A percentile compares a stretch with the other conserved stretches of the same genome.
These are phyloP conservation scores for Leptoclinus maculatus DNA, from an alignment of 2,797 vertebrate species.

Conservation along the genomic window DNA sequence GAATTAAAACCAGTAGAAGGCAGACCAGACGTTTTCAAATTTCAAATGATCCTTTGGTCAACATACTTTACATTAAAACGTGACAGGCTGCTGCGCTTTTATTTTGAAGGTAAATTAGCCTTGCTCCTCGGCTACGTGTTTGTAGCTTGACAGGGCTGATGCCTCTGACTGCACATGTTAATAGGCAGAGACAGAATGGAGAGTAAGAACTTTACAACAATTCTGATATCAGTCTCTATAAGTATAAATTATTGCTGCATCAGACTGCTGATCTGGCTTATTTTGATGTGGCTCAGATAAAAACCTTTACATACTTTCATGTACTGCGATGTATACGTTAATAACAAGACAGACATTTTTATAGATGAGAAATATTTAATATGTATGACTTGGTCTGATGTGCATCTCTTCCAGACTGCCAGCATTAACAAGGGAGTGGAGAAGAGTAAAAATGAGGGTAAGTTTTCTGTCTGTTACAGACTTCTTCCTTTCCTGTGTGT, in stretches of 20 bases:
- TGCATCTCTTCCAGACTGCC: constrained; percentile 85
- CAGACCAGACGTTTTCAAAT: neutral
- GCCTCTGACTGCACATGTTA: constrained; percentile 3
- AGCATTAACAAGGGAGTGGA: constrained; percentile 88
- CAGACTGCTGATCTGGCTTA: neutral
- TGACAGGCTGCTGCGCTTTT: neutral
- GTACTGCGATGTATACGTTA: neutral
- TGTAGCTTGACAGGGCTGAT: constrained; percentile 3
- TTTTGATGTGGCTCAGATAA: neutral
- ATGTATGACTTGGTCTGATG: constrained; percentile 22
- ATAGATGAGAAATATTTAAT: neutral
- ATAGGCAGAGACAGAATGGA: neutral
- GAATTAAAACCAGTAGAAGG: neutral
- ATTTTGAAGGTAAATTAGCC: constrained; percentile 24
- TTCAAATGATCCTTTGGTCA: neutral
- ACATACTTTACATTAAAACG: neutral
- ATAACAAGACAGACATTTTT: neutral
- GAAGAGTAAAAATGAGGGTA: constrained; percentile 87
- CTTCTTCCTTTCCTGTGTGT: neutral
- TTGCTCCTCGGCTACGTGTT: neutral
- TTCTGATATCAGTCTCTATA: neutral
- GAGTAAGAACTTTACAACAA: neutral
- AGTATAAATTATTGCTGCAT: neutral
- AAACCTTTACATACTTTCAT: neutral
- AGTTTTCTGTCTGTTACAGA: constrained; percentile 53